A percentile compares a stretch with the other conserved stretches of the same genome.
Evolutionary conservation across 1,140 invertebrate species (phyloP).

Genomic region (Drosophila trapezifrons): DNA sequence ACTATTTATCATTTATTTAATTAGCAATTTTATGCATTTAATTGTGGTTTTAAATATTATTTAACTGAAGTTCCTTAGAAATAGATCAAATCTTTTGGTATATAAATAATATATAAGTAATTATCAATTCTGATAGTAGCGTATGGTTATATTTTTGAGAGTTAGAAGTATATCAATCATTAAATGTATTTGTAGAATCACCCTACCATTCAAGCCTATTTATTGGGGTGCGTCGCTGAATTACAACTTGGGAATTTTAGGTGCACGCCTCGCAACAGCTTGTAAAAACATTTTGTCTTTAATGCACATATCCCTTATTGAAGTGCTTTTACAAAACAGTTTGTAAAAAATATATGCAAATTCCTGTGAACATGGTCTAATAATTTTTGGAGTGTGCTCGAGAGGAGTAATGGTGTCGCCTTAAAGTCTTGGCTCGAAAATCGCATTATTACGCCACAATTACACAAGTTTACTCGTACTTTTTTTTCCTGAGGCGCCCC

Average conservation of each 20-base stretch:
- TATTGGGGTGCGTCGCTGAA: too few species aligned
- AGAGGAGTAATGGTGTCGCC: constrained; percentile 52
- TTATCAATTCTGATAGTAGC: too few species aligned
- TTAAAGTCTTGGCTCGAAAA: constrained; percentile 59
- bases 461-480: constrained; percentile 61
- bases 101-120: too few species aligned
- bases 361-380: background rate
- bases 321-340: background rate
- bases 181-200: too few species aligned
- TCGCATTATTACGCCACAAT: constrained; percentile 82
- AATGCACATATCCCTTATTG: background rate
- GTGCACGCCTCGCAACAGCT: too few species aligned
- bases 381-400: constrained; percentile 4
- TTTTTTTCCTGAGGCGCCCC: constrained; percentile 24
- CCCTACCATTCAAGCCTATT: too few species aligned
- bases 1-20: constrained; percentile 9
- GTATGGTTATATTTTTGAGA: background rate
- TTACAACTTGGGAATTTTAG: too few species aligned
- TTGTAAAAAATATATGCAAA: background rate
- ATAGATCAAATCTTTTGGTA: too few species aligned
- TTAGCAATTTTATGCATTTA: background rate
- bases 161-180: background rate
- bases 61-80: too few species aligned
- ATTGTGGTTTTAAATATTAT: too few species aligned
- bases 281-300: background rate